Base-by-base conservation (phyloP, 2,113 vertebrate genomes). In the Catharus fuscescens region DNA sequence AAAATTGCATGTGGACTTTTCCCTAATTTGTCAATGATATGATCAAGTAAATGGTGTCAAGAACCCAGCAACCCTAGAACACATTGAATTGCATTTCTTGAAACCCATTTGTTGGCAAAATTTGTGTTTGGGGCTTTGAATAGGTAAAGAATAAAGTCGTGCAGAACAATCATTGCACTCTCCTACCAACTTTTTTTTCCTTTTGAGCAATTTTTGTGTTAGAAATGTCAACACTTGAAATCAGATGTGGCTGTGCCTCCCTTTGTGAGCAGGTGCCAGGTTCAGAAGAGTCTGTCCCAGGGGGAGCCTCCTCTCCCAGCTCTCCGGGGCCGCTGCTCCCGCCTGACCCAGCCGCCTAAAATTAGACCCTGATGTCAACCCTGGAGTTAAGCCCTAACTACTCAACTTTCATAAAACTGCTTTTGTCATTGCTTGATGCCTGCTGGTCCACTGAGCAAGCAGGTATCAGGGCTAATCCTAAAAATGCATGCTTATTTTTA, bases 321-420 rank as follows among this genome's bases (percentile, higher is more conserved):
- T 42, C 79, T 48, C 69, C 0, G 0, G 26, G 86, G 70, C 74
- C 3, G 40, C 3, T 5, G 64, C 28, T 84, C 45, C 6, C 5
- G 9, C 82, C 45, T 95, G 95, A 91, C 90, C 86, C 78, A 50
- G 53, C 79, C 13, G 3, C 14, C 93, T 96, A 92, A 96, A 95
- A 97, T 97, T 95, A 96, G 88, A 72, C 65, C 77, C 89, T 94
- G 87, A 94, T 93, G 88, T 88, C 74, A 94, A 60, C 5, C 15
- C 40, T 5, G 0, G 36, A 90, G 82, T 26, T 93, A 93, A 97
- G 84, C 92, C 80, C 2, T 15, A 48, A 86, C 82, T 93, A 23
- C 96, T 94, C 92, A 81, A 81, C 93, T 96, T 97, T 80, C 92
- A 73, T 79, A 44, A 88, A 95, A 86, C 83, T 93, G 81, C 94